Evolutionary conservation across 2,888 invertebrate genomes (phyloP).

Genomic region (Thera obeliscata): DNA sequence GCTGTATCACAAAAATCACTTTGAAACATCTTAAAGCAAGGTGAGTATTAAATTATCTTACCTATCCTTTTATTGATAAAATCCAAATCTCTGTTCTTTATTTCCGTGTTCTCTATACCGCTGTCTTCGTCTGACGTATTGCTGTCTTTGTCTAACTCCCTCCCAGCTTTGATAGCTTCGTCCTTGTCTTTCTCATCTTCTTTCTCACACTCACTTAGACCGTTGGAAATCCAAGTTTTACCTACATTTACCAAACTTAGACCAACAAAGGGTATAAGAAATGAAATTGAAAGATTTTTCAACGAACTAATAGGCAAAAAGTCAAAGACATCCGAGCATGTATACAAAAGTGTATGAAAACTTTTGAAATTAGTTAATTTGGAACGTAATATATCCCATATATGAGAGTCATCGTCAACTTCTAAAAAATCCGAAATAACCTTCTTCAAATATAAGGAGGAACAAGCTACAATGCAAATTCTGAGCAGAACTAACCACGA

Average conservation of each 20-base stretch:
- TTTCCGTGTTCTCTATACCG: constrained; percentile 81
- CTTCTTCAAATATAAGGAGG: constrained; percentile 72
- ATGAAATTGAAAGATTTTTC: constrained; percentile 77
- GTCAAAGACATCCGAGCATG: constrained; percentile 91
- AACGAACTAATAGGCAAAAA: constrained; percentile 86
- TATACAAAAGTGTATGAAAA: constrained; percentile 91
- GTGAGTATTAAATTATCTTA: background rate
- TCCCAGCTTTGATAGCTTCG: background rate
- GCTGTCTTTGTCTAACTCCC: constrained; percentile 27
- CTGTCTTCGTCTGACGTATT: constrained; percentile 77
- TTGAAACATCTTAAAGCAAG: no score
- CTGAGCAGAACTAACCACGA: constrained; percentile 60
- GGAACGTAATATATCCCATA: constrained; percentile 88
- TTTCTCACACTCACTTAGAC: constrained; percentile 36
- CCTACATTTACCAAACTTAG: constrained; percentile 69
- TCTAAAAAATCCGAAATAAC: constrained; percentile 64
- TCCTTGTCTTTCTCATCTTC: constrained; percentile 34
- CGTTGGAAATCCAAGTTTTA: constrained; percentile 63
- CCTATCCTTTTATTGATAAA: constrained; percentile 46
- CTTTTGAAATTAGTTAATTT: constrained; percentile 88
- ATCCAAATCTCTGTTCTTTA: constrained; percentile 56
- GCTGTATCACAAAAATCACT: no score
- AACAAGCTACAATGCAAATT: constrained; percentile 47
- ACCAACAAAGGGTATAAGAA: constrained; percentile 84
- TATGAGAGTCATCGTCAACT: constrained; percentile 85